A percentile compares a stretch with the other conserved stretches of the same genome.
Conservation (phyloP, 2,113 vertebrate species). For the Callospermophilus lateralis region DNA sequence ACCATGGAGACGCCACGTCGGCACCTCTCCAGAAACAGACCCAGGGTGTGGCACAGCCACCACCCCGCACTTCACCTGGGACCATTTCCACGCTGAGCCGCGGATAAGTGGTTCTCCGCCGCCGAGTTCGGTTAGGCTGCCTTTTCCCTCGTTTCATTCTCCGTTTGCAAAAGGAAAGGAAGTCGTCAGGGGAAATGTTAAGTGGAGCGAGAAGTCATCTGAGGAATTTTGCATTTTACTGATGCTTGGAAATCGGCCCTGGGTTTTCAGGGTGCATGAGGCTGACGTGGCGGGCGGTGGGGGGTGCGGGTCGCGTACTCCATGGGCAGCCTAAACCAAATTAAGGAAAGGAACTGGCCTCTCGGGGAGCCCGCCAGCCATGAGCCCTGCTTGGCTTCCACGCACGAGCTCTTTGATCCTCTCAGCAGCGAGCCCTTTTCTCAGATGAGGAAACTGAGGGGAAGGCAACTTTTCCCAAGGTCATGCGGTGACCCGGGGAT, state of each 20-base stretch:
- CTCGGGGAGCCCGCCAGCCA: not conserved
- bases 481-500: not conserved
- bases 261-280: not conserved
- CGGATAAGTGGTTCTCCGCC: not conserved
- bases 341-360: not conserved
- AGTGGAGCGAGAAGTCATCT: not conserved
- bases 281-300: not conserved
- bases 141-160: not conserved
- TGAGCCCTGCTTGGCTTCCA: not conserved
- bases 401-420: fast-evolving
- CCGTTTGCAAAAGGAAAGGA: conserved; percentile 10
- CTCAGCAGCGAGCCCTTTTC: not conserved
- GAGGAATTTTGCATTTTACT: not conserved
- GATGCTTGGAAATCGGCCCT: not conserved
- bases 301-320: not conserved
- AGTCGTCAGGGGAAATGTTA: not conserved
- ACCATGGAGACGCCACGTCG: not conserved
- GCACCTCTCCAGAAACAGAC: not conserved
- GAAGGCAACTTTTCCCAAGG: not conserved
- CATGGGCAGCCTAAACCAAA: not conserved
- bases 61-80: not conserved
- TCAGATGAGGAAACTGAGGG: not conserved
- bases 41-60: not conserved
- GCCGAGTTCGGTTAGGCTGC: not conserved
- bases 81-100: not conserved